Percentiles rank a stretch among this genome's conserved stretches.
Evolutionary conservation across 2,113 vertebrate species (phyloP).

Genomic region (Saccopteryx leptura): DNA sequence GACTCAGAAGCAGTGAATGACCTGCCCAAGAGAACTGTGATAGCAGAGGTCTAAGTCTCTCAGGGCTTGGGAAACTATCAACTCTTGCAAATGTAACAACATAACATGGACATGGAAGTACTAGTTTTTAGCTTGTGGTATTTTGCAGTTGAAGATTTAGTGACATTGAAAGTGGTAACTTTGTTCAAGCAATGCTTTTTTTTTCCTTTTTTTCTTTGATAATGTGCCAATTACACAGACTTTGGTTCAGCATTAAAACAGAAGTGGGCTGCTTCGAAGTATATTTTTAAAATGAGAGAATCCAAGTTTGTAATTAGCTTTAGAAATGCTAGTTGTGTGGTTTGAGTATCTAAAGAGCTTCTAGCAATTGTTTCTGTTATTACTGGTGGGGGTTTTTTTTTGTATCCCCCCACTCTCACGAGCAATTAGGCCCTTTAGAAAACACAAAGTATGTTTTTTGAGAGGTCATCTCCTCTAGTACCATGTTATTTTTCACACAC

Average conservation of each 20-base stretch:
- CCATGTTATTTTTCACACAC: conserved; percentile 36
- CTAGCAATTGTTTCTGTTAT: conserved; percentile 67
- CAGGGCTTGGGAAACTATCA: conserved; percentile 7
- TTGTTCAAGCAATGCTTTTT: conserved; percentile 66
- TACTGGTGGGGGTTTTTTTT: conserved; percentile 8
- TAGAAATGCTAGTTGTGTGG: conserved; percentile 72
- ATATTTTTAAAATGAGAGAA: conserved; percentile 83
- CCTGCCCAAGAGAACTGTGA: not conserved
- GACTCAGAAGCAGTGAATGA: not conserved
- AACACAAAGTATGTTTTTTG: conserved; percentile 57
- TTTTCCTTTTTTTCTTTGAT: conserved; percentile 62
- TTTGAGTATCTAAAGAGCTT: conserved; percentile 70
- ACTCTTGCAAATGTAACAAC: conserved; percentile 44
- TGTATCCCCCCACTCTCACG: not conserved
- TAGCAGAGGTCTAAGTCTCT: not conserved
- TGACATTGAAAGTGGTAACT: conserved; percentile 75
- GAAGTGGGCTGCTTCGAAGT: conserved; percentile 75
- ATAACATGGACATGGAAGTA: conserved; percentile 47
- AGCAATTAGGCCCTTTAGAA: conserved; percentile 62
- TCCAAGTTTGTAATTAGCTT: conserved; percentile 82
- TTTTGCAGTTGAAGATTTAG: conserved; percentile 78
- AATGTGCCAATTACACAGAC: conserved; percentile 78
- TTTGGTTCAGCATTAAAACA: conserved; percentile 75
- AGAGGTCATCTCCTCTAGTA: conserved; percentile 51
- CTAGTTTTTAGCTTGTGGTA: conserved; percentile 71